phyloP scores from a whole-genome alignment of 1,140 invertebrate species.

The Whitmania pigra region DNA sequence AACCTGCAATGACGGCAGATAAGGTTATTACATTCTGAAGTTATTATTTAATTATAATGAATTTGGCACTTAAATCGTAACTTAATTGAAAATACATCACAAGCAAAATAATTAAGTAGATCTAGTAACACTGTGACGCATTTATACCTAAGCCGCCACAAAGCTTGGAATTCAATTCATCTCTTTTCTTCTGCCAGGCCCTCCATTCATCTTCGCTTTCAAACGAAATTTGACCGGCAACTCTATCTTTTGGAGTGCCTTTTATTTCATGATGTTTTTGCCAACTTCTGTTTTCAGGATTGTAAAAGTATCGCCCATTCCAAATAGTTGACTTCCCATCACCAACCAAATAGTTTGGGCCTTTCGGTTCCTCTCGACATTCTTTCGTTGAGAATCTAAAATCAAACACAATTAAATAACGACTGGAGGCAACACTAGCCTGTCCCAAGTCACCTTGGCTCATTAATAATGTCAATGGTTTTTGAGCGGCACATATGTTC shows the following conservation, averaged over 20 bases:
- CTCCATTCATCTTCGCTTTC: slow-evolving; percentile 24
- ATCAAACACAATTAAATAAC: background rate
- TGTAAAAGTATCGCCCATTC: slow-evolving; percentile 20
- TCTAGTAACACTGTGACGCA: no score
- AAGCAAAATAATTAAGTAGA: no score
- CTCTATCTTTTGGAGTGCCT: slow-evolving; percentile 21
- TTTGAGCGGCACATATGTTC: background rate
- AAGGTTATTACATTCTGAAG: no score
- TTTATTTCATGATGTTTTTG: slow-evolving; percentile 22
- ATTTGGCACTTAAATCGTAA: no score
- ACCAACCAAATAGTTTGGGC: slow-evolving; percentile 21
- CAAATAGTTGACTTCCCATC: slow-evolving; percentile 23
- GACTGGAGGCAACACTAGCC: background rate
- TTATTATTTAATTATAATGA: no score
- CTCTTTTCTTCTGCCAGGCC: slow-evolving; percentile 21
- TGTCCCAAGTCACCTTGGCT: background rate
- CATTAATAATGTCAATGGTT: background rate
- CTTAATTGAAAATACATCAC: no score
- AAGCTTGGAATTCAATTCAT: slow-evolving; percentile 17
- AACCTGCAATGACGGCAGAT: background rate
- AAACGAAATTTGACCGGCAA: slow-evolving; percentile 23
- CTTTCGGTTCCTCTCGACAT: background rate
- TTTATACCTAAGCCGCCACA: slow-evolving; percentile 17
- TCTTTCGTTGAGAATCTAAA: background rate
- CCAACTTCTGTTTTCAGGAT: slow-evolving; percentile 11